A percentile compares a stretch with the other conserved stretches of the same genome.
These are phyloP conservation scores for Falco rusticolus DNA, from an alignment of 2,797 vertebrate genomes.

Conservation along the genomic window DNA sequence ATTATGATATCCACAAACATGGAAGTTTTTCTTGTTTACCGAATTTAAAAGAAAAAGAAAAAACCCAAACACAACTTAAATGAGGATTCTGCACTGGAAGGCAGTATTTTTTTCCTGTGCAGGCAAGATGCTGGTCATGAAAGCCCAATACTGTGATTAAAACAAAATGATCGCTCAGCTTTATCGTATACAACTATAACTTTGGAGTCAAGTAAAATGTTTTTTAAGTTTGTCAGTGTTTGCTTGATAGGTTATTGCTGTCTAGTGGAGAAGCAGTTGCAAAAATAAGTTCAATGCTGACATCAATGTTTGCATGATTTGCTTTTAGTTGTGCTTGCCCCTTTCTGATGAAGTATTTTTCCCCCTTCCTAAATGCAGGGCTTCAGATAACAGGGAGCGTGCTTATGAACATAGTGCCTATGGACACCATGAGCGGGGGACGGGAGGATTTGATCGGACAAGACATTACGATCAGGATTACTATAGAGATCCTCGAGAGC, in stretches of 20 bases:
- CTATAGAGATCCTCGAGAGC: constrained; percentile 94
- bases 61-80: background rate
- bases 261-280: constrained; percentile 55
- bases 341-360: constrained; percentile 76
- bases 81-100: background rate
- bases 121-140: constrained; percentile 61
- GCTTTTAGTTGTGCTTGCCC: constrained; percentile 68
- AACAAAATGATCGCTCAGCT: constrained; percentile 49
- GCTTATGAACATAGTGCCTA: constrained; percentile 98
- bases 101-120: background rate
- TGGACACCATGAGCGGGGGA: constrained; percentile 97
- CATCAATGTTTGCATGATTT: constrained; percentile 79
- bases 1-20: background rate
- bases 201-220: constrained; percentile 45
- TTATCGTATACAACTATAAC: background rate
- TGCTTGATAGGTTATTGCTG: constrained; percentile 67
- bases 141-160: constrained; percentile 60
- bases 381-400: constrained; percentile 96
- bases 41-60: background rate
- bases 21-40: background rate
- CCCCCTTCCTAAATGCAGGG: constrained; percentile 86
- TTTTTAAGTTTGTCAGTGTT: constrained; percentile 61
- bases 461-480: constrained; percentile 99
- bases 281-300: constrained; percentile 49
- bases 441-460: constrained; percentile 93